Base-by-base conservation (phyloP, 2,797 vertebrate genomes). In the Sebastes matsubarae region DNA sequence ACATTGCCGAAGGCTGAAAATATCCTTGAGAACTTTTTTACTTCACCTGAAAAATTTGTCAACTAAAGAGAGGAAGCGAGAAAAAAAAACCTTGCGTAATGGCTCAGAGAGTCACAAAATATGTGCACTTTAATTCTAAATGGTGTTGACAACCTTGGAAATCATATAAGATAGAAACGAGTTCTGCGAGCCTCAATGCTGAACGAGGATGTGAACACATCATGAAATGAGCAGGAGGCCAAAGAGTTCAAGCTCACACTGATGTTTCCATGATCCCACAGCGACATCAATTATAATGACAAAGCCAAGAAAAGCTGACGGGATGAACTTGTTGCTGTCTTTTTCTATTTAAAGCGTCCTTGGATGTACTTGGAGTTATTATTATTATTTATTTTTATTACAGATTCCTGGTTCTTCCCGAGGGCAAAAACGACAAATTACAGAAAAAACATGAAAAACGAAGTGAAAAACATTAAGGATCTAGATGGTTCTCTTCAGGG, bases 11-110 rank as follows among this genome's bases (percentile, higher is more conserved):
- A 34, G 36, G 24, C 57, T 72, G n/a, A 36, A 34, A 10, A 73
- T 3, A 36, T 71, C 55, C 18, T 72, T 52, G 24, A 72, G 5
- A 78, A 16, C 8, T 4, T 75, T 77, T 72, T 32, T 14, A 29
- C 63, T 32, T 55, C 50, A 34, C 2, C 0, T 18, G 2, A 8
- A 27, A 42, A 78, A 58, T 68, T 24, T 60, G 34, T 52, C 1
- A 46, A 38, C n/a, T 22, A 42, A 64, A 71, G 8, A 14, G 18
- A 57, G 10, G 73, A 25, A 58, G 5, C 30, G 13, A 52, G 25
- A 18, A 60, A 71, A 38, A 42, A 27, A 42, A 61, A 55, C 0
- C 42, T 46, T 46, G 42, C 6, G 6, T 18, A 46, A 46, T 46
- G 42, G 6, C 42, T 55, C 8, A 25, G 58, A 46, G 24, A 8